Evolutionary conservation across 2,113 vertebrate species (phyloP).

Genomic region (Pseudopodoces humilis): DNA sequence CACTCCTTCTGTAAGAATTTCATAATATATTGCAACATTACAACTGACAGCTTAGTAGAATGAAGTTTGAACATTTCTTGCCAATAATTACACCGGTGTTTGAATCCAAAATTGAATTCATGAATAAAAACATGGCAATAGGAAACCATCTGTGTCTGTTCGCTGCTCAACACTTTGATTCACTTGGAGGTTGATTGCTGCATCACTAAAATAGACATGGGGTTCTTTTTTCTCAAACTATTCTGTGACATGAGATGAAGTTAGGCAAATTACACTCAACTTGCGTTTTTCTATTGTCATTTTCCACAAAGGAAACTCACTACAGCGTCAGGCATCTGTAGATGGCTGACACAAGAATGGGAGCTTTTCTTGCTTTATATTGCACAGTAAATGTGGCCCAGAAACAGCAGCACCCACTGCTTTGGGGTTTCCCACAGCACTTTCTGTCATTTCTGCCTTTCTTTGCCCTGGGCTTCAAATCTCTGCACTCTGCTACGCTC

Average conservation of each 20-base stretch:
- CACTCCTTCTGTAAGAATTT: not conserved
- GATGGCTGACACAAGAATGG: not conserved
- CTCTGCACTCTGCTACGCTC: not conserved
- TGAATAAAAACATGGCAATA: not conserved
- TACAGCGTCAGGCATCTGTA: not conserved
- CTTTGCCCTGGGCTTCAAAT: not conserved
- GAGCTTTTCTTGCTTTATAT: not conserved
- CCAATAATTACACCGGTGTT: not conserved
- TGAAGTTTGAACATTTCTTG: not conserved
- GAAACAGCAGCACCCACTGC: not conserved
- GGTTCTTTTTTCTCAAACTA: not conserved
- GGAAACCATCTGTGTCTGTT: conserved; percentile 2
- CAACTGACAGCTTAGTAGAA: not conserved
- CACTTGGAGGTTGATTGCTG: not conserved
- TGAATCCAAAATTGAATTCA: not conserved
- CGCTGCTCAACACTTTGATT: not conserved
- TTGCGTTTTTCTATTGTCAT: not conserved
- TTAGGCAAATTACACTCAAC: not conserved
- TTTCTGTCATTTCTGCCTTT: not conserved
- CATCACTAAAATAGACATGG: not conserved
- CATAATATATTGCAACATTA: not conserved
- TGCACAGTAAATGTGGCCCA: not conserved
- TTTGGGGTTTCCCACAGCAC: not conserved
- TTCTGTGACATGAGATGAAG: not conserved
- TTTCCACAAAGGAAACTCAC: not conserved